Evolutionary conservation across 1,140 invertebrate species (phyloP).

Genomic region (Drosophila obscura): DNA sequence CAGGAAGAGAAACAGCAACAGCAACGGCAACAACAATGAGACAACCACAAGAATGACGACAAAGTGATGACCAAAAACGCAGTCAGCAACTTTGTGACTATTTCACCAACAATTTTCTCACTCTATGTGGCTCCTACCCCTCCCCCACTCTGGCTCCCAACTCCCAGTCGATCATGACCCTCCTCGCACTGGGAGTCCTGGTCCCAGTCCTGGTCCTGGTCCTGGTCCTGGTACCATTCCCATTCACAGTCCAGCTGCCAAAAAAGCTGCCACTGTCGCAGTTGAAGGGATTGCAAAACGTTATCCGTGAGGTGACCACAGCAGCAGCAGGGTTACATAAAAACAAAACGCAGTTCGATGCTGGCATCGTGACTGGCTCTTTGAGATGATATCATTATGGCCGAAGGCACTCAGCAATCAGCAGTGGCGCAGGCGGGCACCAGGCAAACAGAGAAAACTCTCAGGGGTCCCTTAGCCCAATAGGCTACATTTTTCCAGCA

Average conservation of each 20-base stretch:
- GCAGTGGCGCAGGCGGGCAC: too few relatives aligned
- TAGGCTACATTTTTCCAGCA: too few relatives aligned
- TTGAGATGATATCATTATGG: too few relatives aligned
- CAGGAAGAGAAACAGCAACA: conserved; percentile 1
- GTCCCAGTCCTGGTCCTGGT: not conserved
- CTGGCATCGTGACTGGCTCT: too few relatives aligned
- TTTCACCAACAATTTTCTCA: conserved; percentile 58
- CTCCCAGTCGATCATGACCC: too few relatives aligned
- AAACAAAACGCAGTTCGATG: too few relatives aligned
- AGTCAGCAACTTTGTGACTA: conserved; percentile 78
- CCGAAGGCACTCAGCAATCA: too few relatives aligned
- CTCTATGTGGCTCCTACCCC: not conserved
- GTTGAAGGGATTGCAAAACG: not conserved
- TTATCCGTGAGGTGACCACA: too few relatives aligned
- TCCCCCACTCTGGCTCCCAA: not conserved
- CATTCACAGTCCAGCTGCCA: conserved; percentile 9
- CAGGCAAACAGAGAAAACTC: too few relatives aligned
- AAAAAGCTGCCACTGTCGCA: conserved; percentile 9
- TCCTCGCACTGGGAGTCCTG: not conserved
- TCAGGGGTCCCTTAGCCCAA: too few relatives aligned
- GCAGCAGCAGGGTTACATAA: too few relatives aligned
- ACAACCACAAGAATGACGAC: conserved; percentile 71
- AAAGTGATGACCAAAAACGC: conserved; percentile 75
- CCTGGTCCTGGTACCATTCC: not conserved
- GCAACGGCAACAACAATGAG: conserved; percentile 31